phyloP scores from a whole-genome alignment of 2,113 vertebrate genomes.

The Entelurus aequoreus region DNA sequence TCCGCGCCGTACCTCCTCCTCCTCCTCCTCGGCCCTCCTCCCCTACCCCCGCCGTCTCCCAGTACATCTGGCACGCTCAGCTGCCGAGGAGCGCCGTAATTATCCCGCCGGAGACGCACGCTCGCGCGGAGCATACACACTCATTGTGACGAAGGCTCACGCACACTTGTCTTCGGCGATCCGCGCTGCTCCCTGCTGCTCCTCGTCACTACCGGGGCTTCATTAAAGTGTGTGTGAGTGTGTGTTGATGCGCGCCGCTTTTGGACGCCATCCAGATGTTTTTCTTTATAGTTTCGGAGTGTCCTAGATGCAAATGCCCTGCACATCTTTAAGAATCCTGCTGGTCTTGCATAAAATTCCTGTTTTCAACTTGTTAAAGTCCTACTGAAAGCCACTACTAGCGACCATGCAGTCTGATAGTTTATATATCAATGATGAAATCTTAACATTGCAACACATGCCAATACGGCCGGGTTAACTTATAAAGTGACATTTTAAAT shows the following conservation, averaged over 20 bases:
- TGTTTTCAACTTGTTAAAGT: background rate
- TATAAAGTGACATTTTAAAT: too few relatives aligned
- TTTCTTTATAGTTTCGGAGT: slow-evolving; percentile 59
- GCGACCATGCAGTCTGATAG: too few relatives aligned
- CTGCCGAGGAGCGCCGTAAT: slow-evolving; percentile 98
- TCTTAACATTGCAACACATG: too few relatives aligned
- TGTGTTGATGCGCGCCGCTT: slow-evolving; percentile 58
- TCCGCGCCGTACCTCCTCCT: slow-evolving; percentile 65
- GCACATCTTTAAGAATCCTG: slow-evolving; percentile 25
- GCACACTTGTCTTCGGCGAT: slow-evolving; percentile 63
- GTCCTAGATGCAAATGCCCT: slow-evolving; percentile 58
- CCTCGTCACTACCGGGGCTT: slow-evolving; percentile 97
- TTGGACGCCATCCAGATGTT: slow-evolving; percentile 67
- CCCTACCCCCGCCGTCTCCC: slow-evolving; percentile 79
- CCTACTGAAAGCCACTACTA: too few relatives aligned
- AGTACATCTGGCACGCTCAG: slow-evolving; percentile 98
- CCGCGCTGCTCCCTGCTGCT: slow-evolving; percentile 70
- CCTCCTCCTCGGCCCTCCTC: slow-evolving; percentile 72
- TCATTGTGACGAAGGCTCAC: slow-evolving; percentile 37
- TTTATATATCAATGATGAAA: too few relatives aligned
- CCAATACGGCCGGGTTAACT: too few relatives aligned
- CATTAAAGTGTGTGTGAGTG: slow-evolving; percentile 79
- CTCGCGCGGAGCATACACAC: slow-evolving; percentile 39
- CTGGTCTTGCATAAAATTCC: background rate
- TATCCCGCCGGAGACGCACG: slow-evolving; percentile 91